Evolutionary conservation across 2,797 vertebrate genomes (phyloP), one percentile per base, ranked within the genome.

Genomic region (Rhinoraja longicauda): DNA sequence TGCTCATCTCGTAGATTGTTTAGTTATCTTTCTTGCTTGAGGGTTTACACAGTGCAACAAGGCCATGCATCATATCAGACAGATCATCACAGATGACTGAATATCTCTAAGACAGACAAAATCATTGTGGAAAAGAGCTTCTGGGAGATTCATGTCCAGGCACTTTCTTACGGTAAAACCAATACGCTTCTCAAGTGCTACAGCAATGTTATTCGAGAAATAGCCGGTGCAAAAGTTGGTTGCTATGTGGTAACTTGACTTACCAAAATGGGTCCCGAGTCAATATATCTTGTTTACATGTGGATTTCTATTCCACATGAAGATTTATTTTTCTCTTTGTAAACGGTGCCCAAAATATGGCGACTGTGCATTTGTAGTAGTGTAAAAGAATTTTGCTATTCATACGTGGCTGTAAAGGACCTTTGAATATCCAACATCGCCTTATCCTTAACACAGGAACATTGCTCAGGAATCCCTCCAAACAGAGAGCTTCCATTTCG

Each of bases 31-130:
- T 67, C 7, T 36, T 19, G 17, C 84, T 88, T 67, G n/a, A 88
- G 59, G 84, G 62, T 32, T 88, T 88, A 67, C 84, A 67, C 17
- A 88, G 17, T 36, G 88, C 67, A 67, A 88, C 84, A 88, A 32
- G 62, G 62, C n/a, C 59, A 88, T 88, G 84, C 62, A 88, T 88
- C 62, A 88, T 24, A 36, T 88, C 84, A 88, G 84, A 88, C 84
- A 67, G 62, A 88, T 36, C 7, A 88, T 88, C 62, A 67, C 82
- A 88, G 84, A 21, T 88, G 62, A 88, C 84, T 67, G n/a, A 88
- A 67, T 88, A 88, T 67, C 62, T 88, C 59, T 36, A 36, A n/a
- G n/a, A 67, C 32, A 67, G 19, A 19, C n/a, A 88, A 88, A 88
- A 67, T 88, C 62, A 67, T 36, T 88, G 62, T 88, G 59, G 17